phyloP scores from a whole-genome alignment of 2,113 vertebrate genomes.

The Dasyprocta punctata region DNA sequence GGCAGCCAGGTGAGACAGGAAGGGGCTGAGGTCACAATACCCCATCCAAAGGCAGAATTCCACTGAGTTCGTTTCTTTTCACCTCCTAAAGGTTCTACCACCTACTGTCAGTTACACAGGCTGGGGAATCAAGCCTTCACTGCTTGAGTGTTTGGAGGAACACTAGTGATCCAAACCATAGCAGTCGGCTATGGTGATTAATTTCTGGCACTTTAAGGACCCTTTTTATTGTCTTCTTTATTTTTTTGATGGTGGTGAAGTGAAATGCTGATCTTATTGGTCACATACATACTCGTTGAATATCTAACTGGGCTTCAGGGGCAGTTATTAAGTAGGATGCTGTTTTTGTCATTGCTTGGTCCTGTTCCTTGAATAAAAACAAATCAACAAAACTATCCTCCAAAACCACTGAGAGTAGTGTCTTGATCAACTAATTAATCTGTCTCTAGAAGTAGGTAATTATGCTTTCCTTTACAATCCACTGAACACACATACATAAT shows the following conservation, averaged over 20 bases:
- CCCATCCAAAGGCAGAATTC: background rate
- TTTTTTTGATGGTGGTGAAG: constrained; percentile 5
- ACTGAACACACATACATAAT: background rate
- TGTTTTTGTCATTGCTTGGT: constrained; percentile 4
- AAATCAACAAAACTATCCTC: constrained; percentile 58
- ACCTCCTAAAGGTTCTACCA: background rate
- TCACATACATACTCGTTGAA: background rate
- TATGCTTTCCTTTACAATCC: background rate
- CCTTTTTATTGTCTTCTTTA: background rate
- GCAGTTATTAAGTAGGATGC: background rate
- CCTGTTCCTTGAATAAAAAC: constrained; percentile 55
- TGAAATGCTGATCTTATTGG: background rate
- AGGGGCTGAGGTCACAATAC: background rate
- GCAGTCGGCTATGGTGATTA: background rate
- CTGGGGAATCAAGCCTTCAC: background rate
- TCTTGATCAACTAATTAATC: constrained; percentile 51
- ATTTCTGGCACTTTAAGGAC: constrained; percentile 5
- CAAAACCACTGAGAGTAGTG: constrained; percentile 12
- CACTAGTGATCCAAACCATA: background rate
- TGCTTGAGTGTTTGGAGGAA: background rate
- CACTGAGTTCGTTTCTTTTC: background rate
- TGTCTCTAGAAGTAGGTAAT: constrained; percentile 62
- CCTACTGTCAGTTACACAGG: background rate
- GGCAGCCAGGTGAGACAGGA: background rate
- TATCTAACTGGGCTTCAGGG: background rate